A percentile compares a stretch with the other conserved stretches of the same genome.
These are phyloP conservation scores for Pyrochroa serraticornis DNA, from an alignment of 2,888 invertebrate species.

Conservation along the genomic window DNA sequence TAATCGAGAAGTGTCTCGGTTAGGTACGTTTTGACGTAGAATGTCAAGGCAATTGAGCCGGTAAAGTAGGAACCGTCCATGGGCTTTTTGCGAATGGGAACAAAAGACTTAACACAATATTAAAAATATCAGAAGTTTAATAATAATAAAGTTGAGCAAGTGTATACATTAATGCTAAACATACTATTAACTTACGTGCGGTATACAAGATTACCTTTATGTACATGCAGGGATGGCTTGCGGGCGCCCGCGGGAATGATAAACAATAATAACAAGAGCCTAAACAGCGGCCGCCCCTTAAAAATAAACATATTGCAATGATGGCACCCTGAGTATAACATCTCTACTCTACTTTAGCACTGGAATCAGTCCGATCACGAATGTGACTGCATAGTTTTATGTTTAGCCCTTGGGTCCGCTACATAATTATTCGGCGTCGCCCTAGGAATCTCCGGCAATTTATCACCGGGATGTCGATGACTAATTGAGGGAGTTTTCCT, in stretches of 20 bases:
- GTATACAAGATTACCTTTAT: conserved; percentile 40
- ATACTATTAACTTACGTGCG: conserved; percentile 38
- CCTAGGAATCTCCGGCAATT: conserved; percentile 72
- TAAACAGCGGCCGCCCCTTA: conserved; percentile 33
- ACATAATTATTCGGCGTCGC: conserved; percentile 77
- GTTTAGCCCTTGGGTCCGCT: conserved; percentile 55
- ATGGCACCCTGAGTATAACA: conserved; percentile 60
- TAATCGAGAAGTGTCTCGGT: no score
- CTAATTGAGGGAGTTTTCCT: conserved; percentile 64
- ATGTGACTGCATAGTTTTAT: conserved; percentile 57
- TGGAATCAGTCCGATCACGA: conserved; percentile 50
- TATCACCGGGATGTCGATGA: conserved; percentile 79
- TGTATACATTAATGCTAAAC: conserved; percentile 54
- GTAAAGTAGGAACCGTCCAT: conserved; percentile 25
- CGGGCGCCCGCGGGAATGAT: conserved; percentile 16
- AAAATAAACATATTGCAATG: conserved; percentile 51
- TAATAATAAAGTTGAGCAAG: conserved; percentile 55
- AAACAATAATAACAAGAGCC: conserved; percentile 6
- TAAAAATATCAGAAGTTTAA: conserved; percentile 46
- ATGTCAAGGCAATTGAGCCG: no score
- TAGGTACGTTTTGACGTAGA: no score
- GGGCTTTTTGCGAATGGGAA: conserved; percentile 41
- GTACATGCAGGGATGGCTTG: conserved; percentile 44
- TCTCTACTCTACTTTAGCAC: conserved; percentile 45
- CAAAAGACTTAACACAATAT: conserved; percentile 37